phyloP scores from a whole-genome alignment of 2,888 invertebrate species.

The Macrosoma leucophasiata region DNA sequence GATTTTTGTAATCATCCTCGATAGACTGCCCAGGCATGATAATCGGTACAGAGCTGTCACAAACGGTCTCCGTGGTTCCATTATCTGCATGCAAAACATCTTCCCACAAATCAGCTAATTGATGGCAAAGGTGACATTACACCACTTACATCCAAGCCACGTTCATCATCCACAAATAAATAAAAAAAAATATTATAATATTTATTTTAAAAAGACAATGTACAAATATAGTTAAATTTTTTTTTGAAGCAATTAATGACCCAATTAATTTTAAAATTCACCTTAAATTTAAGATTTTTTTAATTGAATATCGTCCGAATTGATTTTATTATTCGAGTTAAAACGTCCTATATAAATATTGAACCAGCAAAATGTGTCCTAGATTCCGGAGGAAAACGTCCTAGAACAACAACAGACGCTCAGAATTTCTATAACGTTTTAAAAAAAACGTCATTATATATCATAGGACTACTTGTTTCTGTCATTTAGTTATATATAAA shows the following conservation, averaged over 20 bases:
- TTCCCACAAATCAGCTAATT: background rate
- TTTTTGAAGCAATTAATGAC: background rate
- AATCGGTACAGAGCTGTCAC: background rate
- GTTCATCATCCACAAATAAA: background rate
- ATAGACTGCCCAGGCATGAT: background rate
- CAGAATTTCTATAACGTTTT: background rate
- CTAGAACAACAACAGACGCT: background rate
- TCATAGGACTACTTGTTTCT: background rate
- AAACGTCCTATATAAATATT: background rate
- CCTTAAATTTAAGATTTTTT: background rate
- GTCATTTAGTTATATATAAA: background rate
- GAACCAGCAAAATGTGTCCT: background rate
- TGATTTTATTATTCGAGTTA: background rate
- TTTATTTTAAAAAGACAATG: background rate
- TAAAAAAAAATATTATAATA: background rate
- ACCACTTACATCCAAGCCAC: too few species aligned
- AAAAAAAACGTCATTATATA: background rate
- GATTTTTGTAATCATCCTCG: background rate
- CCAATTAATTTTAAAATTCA: background rate
- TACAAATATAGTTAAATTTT: background rate
- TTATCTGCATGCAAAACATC: background rate
- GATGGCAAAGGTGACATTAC: too few species aligned
- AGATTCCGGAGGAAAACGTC: background rate
- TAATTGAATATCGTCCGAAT: background rate
- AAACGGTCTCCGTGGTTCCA: too few species aligned